These are phyloP conservation scores for Caenorhabditis sp. DNA, from an alignment of 2,888 invertebrate genomes.

Conservation along the genomic window DNA sequence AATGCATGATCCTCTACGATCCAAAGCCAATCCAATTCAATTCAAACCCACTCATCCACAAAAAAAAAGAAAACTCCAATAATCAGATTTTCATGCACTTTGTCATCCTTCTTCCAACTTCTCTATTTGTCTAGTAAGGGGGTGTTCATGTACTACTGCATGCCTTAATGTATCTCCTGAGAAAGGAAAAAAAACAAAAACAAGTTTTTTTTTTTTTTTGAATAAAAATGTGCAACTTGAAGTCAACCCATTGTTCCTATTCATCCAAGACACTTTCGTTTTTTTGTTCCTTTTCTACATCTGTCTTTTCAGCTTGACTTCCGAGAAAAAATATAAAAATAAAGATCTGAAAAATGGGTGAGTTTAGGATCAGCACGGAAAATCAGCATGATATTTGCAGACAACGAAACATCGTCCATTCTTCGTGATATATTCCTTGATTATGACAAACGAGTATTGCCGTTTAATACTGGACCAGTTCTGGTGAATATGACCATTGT, in stretches of 20 bases:
- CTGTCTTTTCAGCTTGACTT: background rate
- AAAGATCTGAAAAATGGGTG: background rate
- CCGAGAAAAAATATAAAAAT: constrained; percentile 1
- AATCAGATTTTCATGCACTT: background rate
- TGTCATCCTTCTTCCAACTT: background rate
- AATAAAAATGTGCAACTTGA: background rate
- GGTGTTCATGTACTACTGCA: no score
- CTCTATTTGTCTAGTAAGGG: background rate
- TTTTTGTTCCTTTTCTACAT: background rate
- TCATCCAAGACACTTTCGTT: background rate
- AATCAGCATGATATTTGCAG: constrained; percentile 11
- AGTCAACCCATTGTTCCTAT: background rate
- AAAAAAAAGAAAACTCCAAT: background rate
- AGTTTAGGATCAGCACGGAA: background rate
- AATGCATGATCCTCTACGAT: background rate
- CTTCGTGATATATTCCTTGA: constrained; percentile 56
- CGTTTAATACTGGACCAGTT: constrained; percentile 61
- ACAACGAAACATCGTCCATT: constrained; percentile 52
- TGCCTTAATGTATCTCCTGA: background rate
- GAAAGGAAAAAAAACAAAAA: constrained; percentile 3
- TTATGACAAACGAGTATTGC: constrained; percentile 63
- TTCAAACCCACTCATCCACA: background rate
- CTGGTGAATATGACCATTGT: constrained; percentile 66
- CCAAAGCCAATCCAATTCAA: background rate
- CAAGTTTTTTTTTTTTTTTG: constrained; percentile 6